A percentile compares a stretch with the other conserved stretches of the same genome.
phyloP scores from a whole-genome alignment of 2,797 vertebrate species.

The Menidia menidia region DNA sequence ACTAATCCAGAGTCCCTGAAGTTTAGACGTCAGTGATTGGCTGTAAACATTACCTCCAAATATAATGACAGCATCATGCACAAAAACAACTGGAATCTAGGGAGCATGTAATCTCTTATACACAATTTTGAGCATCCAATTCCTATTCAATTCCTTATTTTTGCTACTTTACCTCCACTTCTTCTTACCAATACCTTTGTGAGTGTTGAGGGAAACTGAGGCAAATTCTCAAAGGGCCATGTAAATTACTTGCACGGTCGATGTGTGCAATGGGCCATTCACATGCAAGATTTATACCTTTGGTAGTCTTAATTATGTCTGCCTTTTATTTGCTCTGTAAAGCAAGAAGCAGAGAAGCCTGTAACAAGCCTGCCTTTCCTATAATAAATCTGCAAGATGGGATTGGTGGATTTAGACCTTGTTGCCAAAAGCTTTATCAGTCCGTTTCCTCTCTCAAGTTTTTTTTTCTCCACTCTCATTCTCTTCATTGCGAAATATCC shows the following conservation, averaged over 20 bases:
- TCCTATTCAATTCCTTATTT: background rate
- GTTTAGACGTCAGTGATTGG: background rate
- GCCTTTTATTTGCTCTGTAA: slow-evolving; percentile 82
- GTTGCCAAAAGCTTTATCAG: slow-evolving; percentile 44
- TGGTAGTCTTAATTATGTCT: slow-evolving; percentile 81
- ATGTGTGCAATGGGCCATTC: slow-evolving; percentile 81
- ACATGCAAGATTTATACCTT: slow-evolving; percentile 80
- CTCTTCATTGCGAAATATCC: background rate
- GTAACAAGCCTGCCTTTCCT: slow-evolving; percentile 68
- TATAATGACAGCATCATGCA: background rate
- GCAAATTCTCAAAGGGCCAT: slow-evolving; percentile 74
- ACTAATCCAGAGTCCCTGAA: background rate
- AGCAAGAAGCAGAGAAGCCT: slow-evolving; percentile 74
- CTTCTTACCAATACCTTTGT: slow-evolving; percentile 45
- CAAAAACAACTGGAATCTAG: slow-evolving; percentile 14
- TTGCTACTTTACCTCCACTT: slow-evolving; percentile 8
- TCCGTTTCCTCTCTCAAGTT: slow-evolving; percentile 8
- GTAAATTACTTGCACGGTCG: slow-evolving; percentile 76
- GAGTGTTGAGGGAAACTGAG: slow-evolving; percentile 61
- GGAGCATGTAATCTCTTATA: slow-evolving; percentile 21
- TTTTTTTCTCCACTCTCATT: slow-evolving; percentile 16
- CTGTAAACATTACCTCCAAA: background rate
- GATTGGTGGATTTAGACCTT: slow-evolving; percentile 44
- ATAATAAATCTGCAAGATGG: slow-evolving; percentile 68
- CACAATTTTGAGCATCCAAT: slow-evolving; percentile 5